Evolutionary conservation across 2,888 invertebrate genomes (phyloP), one percentile per base, ranked within the genome.

Genomic region (Cephus rjabovi): DNA sequence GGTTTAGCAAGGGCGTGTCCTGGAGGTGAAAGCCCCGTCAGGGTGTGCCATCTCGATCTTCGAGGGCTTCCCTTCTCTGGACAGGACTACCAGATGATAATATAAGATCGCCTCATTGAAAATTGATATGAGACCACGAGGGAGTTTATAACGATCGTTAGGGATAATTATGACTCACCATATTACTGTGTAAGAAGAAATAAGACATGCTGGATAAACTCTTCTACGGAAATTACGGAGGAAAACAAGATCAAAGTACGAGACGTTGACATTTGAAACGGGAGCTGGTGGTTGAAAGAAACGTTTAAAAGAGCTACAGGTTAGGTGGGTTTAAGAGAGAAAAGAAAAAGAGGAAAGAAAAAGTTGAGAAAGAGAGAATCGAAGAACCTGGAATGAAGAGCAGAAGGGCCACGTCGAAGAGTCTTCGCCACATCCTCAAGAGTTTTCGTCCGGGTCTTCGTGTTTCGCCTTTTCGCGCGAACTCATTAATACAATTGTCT

Each of bases 351-450:
- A 37, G 74, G 76, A 76, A 31, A 79, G 56, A 69, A 56, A 73
- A 37, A 74, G 75, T 68, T 30, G 73, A 74, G 78, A 80, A 33
- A 71, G 77, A 79, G 73, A 71, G 77, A 79, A 79, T 73, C 77
- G 81, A 79, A 31, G 74, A 70, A 80, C 77, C 78, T 79, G 80
- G 80, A 81, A 79, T 82, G 80, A 71, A 71, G 71, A 71, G 71
- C 71, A 71, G 71, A 34, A 71, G 71, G 33, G 71, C 71, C 71
- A 34, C 71, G 71, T 71, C 34, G 71, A 71, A 33, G 33, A 71
- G 9, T 71, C 71, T 71, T 12, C 33, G 71, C 71, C 71, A 71
- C 71, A 71, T 71, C 71, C 33, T 71, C 71, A 71, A 31, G 71
- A 71, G 31, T 71, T 31, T 34, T 71, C 71, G 71, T 71, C 71